Evolutionary conservation across 2,888 invertebrate species (phyloP).

Genomic region (Netelia melanura): DNA sequence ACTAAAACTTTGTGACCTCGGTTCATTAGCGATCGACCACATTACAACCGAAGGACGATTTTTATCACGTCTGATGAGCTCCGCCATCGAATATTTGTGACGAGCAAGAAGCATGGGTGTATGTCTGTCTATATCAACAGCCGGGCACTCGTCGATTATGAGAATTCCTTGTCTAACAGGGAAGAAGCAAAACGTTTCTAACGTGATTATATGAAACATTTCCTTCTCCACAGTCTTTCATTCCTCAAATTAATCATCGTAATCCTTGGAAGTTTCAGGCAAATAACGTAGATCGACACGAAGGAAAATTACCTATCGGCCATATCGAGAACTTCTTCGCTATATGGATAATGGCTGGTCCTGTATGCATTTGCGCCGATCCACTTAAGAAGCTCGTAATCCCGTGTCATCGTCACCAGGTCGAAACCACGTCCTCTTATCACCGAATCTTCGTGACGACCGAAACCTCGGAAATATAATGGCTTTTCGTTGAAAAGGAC

Average conservation of each 20-base stretch:
- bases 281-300: not conserved
- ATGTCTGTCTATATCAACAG: constrained; percentile 95
- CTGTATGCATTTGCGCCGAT: constrained; percentile 97
- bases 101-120: constrained; percentile 89
- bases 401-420: constrained; percentile 93
- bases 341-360: constrained; percentile 99
- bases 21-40: constrained; percentile 99
- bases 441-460: constrained; percentile 98
- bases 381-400: constrained; percentile 98
- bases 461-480: constrained; percentile 96
- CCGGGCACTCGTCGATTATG: constrained; percentile 98
- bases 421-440: constrained; percentile 98
- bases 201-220: not conserved
- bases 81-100: constrained; percentile 94
- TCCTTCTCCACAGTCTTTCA: not conserved
- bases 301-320: constrained; percentile 88
- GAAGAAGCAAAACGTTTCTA: not conserved
- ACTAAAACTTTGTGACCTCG: constrained; percentile 89
- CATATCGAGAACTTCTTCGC: constrained; percentile 97
- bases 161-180: constrained; percentile 92
- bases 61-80: constrained; percentile 95
- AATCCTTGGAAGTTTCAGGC: not conserved
- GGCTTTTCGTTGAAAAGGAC: constrained; percentile 94
- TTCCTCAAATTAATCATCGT: not conserved
- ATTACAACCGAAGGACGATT: constrained; percentile 97